Base-by-base conservation (phyloP, 1,140 invertebrate species). In the Antheraea pernyi region DNA sequence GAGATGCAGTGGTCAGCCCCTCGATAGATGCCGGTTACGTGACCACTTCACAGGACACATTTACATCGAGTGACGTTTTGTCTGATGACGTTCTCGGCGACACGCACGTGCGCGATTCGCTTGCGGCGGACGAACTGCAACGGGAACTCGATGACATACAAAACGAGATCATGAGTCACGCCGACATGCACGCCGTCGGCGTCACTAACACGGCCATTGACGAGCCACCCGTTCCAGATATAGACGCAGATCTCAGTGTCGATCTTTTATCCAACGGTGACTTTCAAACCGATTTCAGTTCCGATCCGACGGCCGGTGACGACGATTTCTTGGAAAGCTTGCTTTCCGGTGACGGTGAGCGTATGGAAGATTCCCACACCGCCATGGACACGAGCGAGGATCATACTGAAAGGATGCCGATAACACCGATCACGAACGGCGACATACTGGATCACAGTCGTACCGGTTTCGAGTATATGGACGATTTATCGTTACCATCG, bases 301-400 rank as follows among this genome's bases (percentile, higher is more conserved):
- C 83, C 1, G 80, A 84, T 66, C 82, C 83, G 0, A 80, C 79
- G 18, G 75, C 79, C 0, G 80, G 69, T 19, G 86, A 83, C 68
- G 85, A 89, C 46, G 86, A 91, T 65, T 86, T 91, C 65, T 84
- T 91, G 73, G 82, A 80, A 5, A 84, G 81, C 46, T 75, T 92
- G 11, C 80, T 92, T 7, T 77, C 84, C 7, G 84, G 84, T 13
- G 80, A 82, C 18, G 68, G 80, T 46, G 75, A 76, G 13, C 77
- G 73, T 30, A 63, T 59, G 22, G 83, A 88, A 39, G 84, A 84
- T 3, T 70, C 81, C 11, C 84, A 85, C 13, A 77, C 70, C 1
- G 81, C 80, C 0, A 89, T 89, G 88, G 89, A 91, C 67, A 83
- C 90, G 39, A 84, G 77, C 62, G 89, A 91, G 9, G 89, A 89